Percentiles rank a stretch among this genome's conserved stretches.
These are phyloP conservation scores for Barnardius zonarius DNA, from an alignment of 2,113 vertebrate species.

Conservation along the genomic window DNA sequence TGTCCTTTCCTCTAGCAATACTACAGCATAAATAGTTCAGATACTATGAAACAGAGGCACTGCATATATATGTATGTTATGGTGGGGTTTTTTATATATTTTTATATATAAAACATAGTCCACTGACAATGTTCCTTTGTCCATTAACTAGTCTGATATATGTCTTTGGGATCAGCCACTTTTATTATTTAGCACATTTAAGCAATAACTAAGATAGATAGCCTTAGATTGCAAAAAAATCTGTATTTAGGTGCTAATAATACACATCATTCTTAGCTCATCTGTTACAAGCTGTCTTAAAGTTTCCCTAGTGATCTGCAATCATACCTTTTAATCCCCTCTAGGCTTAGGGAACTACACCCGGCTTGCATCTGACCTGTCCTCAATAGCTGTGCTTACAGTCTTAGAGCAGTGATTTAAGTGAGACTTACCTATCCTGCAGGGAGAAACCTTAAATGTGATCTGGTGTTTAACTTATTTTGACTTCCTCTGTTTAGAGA, in stretches of 20 bases:
- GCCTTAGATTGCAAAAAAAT: neutral
- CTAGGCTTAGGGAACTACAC: neutral
- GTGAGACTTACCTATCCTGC: neutral
- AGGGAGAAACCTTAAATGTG: neutral
- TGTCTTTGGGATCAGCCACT: neutral
- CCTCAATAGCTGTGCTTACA: neutral
- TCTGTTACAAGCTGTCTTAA: neutral
- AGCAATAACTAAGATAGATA: neutral
- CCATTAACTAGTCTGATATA: accelerated
- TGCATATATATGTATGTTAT: neutral
- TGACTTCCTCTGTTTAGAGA: neutral
- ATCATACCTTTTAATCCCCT: neutral
- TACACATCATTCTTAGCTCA: neutral
- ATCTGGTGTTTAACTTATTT: neutral
- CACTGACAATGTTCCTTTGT: neutral
- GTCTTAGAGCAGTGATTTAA: neutral
- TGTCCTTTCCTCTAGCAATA: neutral
- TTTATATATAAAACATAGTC: neutral
- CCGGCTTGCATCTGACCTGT: neutral
- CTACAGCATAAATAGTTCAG: neutral
- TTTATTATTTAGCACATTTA: neutral
- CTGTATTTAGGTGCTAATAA: neutral
- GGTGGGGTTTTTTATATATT: neutral
- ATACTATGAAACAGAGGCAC: neutral
- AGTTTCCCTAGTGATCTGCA: neutral